Evolutionary conservation across 2,888 invertebrate genomes (phyloP).

Genomic region (Ichneumoninae sp.): DNA sequence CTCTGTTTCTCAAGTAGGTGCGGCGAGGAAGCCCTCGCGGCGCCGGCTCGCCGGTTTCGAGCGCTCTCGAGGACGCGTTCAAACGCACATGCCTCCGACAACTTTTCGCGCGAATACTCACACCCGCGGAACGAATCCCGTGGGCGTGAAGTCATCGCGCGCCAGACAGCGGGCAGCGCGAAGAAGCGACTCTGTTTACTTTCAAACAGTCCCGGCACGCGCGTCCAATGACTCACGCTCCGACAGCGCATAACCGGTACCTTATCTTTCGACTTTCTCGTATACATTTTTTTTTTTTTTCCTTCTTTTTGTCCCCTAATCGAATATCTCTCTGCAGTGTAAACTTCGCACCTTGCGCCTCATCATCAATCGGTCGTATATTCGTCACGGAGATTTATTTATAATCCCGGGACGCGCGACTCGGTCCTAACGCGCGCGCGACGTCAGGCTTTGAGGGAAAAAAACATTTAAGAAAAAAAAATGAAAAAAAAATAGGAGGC

Average conservation of each 20-base stretch:
- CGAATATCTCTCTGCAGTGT: conserved; percentile 4
- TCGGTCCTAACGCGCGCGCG: background rate
- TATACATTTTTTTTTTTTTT: background rate
- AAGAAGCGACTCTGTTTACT: conserved; percentile 63
- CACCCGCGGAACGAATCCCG: conserved; percentile 32
- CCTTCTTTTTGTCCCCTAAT: conserved; percentile 12
- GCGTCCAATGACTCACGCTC: conserved; percentile 62
- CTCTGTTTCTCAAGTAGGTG: conserved; percentile 59
- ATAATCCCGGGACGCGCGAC: background rate
- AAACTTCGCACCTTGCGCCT: conserved; percentile 34
- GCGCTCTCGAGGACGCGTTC: conserved; percentile 36
- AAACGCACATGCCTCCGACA: conserved; percentile 50
- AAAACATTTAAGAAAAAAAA: background rate
- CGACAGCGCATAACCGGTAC: conserved; percentile 39
- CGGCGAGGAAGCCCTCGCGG: conserved; percentile 56
- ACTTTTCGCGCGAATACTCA: conserved; percentile 60
- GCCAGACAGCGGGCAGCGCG: conserved; percentile 9
- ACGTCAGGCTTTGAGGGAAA: conserved; percentile 20
- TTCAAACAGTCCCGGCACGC: conserved; percentile 64
- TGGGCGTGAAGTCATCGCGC: conserved; percentile 59
- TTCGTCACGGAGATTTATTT: conserved; percentile 28
- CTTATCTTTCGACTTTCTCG: conserved; percentile 52
- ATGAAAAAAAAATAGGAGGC: conserved; percentile 7
- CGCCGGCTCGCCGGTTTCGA: background rate
- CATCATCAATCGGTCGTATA: conserved; percentile 13